phyloP scores from a whole-genome alignment of 2,888 invertebrate genomes.

The Drosophila meridionalis region DNA sequence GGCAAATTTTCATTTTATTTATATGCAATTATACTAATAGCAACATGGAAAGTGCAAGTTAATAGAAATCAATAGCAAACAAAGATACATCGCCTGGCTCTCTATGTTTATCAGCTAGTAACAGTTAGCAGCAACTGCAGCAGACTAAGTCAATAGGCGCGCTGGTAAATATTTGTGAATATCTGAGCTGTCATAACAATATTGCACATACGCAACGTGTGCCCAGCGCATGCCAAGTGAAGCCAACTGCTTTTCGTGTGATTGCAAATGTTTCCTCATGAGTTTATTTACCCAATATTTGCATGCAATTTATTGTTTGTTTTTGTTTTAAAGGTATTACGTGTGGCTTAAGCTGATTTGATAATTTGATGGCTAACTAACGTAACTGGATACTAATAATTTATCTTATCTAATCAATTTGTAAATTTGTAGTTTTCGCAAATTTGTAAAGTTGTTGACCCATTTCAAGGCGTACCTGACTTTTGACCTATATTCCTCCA shows the following conservation, averaged over 20 bases:
- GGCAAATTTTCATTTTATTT: constrained; percentile 40
- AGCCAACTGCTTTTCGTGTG: constrained; percentile 17
- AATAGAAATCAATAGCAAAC: constrained; percentile 49
- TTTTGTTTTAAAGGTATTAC: neutral
- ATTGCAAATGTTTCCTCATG: constrained; percentile 25
- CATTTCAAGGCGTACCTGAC: constrained; percentile 6
- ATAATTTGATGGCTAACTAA: neutral
- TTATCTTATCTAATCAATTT: constrained; percentile 5
- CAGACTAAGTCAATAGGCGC: constrained; percentile 29
- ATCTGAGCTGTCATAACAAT: constrained; percentile 47
- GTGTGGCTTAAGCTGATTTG: neutral
- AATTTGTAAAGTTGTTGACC: constrained; percentile 31
- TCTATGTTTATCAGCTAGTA: constrained; percentile 19
- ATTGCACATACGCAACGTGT: constrained; percentile 56
- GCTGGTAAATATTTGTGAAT: constrained; percentile 57
- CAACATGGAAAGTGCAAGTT: constrained; percentile 31
- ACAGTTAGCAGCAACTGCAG: neutral
- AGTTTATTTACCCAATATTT: neutral
- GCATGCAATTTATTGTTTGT: neutral
- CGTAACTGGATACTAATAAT: neutral
- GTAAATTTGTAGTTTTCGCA: neutral
- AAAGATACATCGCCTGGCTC: constrained; percentile 22
- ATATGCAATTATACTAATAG: constrained; percentile 54
- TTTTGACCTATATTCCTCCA: constrained; percentile 25
- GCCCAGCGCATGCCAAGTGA: constrained; percentile 13